A percentile compares a stretch with the other conserved stretches of the same genome.
phyloP scores from a whole-genome alignment of 2,888 invertebrate species.

The Cosmia pyralina region DNA sequence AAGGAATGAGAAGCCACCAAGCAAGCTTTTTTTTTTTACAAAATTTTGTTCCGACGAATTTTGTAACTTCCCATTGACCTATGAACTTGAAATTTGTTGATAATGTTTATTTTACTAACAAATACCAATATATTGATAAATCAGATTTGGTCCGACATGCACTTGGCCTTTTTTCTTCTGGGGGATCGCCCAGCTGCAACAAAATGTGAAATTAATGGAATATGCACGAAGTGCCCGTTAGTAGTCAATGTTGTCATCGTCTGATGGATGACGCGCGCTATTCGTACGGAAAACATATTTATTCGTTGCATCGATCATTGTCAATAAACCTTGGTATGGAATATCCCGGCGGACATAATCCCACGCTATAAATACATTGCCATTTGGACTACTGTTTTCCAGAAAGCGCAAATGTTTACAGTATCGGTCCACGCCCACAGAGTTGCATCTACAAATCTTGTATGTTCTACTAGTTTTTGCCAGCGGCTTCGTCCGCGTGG shows the following conservation, averaged over 20 bases:
- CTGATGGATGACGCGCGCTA: slow-evolving; percentile 57
- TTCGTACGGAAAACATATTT: slow-evolving; percentile 61
- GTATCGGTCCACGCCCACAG: slow-evolving; percentile 39
- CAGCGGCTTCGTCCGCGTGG: too few species aligned
- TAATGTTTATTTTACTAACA: too few species aligned
- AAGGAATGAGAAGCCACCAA: too few species aligned
- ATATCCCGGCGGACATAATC: slow-evolving; percentile 54
- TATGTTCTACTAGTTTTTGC: not conserved
- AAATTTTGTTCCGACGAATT: too few species aligned
- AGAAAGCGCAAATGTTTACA: slow-evolving; percentile 47
- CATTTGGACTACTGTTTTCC: slow-evolving; percentile 35
- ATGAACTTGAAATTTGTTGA: too few species aligned
- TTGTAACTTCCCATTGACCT: too few species aligned
- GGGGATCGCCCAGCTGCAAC: slow-evolving; percentile 10
- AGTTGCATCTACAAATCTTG: slow-evolving; percentile 46
- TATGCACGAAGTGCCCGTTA: slow-evolving; percentile 4
- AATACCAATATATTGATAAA: too few species aligned
- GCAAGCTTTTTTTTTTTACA: too few species aligned
- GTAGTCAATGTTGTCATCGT: slow-evolving; percentile 23
- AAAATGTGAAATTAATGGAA: slow-evolving; percentile 31
- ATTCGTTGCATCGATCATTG: slow-evolving; percentile 58
- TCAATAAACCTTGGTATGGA: slow-evolving; percentile 57
- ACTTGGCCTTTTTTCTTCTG: not conserved
- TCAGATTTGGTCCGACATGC: too few species aligned
- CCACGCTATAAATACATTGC: slow-evolving; percentile 48